phyloP scores from a whole-genome alignment of 2,888 invertebrate species.

The Catocala sponsa region DNA sequence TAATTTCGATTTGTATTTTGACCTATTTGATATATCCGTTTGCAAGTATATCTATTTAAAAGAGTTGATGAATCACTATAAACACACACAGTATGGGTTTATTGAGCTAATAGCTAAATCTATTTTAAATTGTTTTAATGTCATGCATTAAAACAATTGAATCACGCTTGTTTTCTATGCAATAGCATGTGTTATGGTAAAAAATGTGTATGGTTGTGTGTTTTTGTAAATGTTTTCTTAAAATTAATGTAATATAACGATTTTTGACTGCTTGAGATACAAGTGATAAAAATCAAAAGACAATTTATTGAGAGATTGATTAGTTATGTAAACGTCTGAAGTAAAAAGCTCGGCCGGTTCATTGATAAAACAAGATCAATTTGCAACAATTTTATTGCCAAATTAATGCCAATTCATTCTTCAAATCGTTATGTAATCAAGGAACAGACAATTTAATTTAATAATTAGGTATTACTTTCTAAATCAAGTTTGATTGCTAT shows the following conservation, averaged over 20 bases:
- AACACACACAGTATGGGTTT: too few species aligned
- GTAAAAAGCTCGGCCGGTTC: conserved; percentile 9
- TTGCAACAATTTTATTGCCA: conserved; percentile 22
- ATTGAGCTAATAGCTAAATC: too few species aligned
- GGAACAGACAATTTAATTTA: conserved; percentile 27
- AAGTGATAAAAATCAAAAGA: not conserved
- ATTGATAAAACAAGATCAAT: conserved; percentile 12
- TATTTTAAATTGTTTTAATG: too few species aligned
- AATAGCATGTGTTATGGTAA: too few species aligned
- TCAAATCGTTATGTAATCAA: conserved; percentile 34
- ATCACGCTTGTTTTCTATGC: too few species aligned
- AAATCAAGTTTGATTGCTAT: conserved; percentile 48
- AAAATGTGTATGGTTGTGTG: too few species aligned
- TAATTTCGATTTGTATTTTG: conserved; percentile 2
- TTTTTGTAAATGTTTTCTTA: too few species aligned
- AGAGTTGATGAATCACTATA: too few species aligned
- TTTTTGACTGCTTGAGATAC: not conserved
- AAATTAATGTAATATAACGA: too few species aligned
- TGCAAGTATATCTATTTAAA: too few species aligned
- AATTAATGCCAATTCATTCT: conserved; percentile 29
- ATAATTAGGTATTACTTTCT: conserved; percentile 41
- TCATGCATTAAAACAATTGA: too few species aligned
- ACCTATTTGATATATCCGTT: not conserved
- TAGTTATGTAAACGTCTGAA: conserved; percentile 1
- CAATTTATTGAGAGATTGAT: not conserved